Percentiles rank a stretch among this genome's conserved stretches.
phyloP scores from a whole-genome alignment of 2,113 vertebrate species.

The Sceloporus undulatus region DNA sequence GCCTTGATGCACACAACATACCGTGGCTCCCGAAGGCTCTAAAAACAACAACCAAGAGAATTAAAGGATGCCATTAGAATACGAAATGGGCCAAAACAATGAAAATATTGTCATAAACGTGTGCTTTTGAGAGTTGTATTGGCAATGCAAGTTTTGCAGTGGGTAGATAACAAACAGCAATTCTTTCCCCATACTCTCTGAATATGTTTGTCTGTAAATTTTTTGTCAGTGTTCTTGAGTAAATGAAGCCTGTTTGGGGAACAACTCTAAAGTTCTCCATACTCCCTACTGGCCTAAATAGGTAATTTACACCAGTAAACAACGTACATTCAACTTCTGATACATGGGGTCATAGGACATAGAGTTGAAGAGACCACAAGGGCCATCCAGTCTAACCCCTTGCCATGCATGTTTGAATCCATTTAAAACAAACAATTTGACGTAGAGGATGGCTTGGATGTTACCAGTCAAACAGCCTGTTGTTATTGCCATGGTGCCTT shows the following conservation, averaged over 20 bases:
- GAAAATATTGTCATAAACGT: constrained; percentile 11
- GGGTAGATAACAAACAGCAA: not conserved
- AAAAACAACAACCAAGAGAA: not conserved
- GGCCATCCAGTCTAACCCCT: too few species aligned
- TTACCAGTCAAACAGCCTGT: too few species aligned
- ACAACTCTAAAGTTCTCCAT: not conserved
- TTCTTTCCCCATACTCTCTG: not conserved
- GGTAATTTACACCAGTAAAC: not conserved
- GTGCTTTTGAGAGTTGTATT: not conserved
- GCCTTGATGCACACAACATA: constrained; percentile 5
- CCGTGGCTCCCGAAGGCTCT: not conserved
- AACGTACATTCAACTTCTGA: not conserved
- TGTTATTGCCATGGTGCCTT: too few species aligned
- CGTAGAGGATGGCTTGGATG: too few species aligned
- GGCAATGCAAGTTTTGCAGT: constrained; percentile 1
- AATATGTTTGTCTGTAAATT: too few species aligned
- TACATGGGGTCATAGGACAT: too few species aligned
- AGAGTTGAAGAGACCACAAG: too few species aligned
- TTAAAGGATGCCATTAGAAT: not conserved
- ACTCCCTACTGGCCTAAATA: not conserved
- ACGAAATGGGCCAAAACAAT: not conserved
- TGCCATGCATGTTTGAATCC: too few species aligned
- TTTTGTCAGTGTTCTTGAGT: not conserved
- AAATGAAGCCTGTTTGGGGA: not conserved
- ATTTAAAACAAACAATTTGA: too few species aligned